Evolutionary conservation across 2,797 vertebrate species (phyloP).

Genomic region (Girardinus metallicus): DNA sequence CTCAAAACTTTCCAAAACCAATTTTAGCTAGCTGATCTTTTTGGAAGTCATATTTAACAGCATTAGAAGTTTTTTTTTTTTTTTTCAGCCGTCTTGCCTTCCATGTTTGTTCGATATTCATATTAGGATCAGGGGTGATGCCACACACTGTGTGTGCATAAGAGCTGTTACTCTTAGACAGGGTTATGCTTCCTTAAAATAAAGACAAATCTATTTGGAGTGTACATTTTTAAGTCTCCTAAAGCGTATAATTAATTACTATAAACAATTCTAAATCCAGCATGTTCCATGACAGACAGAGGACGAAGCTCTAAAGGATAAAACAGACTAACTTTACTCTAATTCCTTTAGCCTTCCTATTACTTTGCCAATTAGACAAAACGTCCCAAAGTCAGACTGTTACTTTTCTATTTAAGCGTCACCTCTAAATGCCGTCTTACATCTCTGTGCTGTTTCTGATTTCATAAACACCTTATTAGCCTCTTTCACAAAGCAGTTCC

Average conservation of each 20-base stretch:
- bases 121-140: background rate
- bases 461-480: background rate
- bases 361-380: background rate
- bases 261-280: background rate
- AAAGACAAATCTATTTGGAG: background rate
- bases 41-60: background rate
- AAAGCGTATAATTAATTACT: background rate
- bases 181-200: background rate
- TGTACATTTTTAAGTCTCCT: background rate
- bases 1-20: background rate
- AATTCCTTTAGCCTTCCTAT: background rate
- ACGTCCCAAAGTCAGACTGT: background rate
- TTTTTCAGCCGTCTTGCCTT: background rate
- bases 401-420: background rate
- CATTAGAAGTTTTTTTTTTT: background rate
- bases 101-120: background rate
- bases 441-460: background rate
- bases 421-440: background rate
- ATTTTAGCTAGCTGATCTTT: background rate
- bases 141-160: background rate
- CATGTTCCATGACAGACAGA: background rate
- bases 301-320: background rate
- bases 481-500: background rate
- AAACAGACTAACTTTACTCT: background rate
- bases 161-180: background rate